Conservation (phyloP, 2,888 invertebrate genomes). For the Incurvaria masculella region DNA sequence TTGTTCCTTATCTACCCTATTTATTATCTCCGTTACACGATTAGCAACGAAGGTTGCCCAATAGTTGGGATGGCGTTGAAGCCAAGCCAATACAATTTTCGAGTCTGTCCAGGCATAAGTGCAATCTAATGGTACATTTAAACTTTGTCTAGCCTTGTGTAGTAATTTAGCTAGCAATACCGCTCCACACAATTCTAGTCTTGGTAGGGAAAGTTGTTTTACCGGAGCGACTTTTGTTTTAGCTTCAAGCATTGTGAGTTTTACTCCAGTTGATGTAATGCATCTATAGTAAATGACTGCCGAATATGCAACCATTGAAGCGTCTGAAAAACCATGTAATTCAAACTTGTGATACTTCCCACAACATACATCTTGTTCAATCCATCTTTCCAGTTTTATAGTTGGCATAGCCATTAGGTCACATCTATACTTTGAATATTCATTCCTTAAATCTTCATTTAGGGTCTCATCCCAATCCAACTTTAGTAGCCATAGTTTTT, state of each 20-base stretch:
- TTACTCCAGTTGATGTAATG: slow-evolving; percentile 1
- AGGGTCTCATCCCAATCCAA: background rate
- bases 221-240: background rate
- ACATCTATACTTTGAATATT: background rate
- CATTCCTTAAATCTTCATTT: background rate
- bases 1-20: slow-evolving; percentile 1
- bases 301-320: slow-evolving; percentile 16
- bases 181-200: slow-evolving; percentile 21
- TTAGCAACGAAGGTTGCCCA: slow-evolving; percentile 20
- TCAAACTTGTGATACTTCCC: slow-evolving; percentile 16
- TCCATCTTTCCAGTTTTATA: background rate
- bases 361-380: background rate
- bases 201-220: slow-evolving; percentile 11
- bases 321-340: slow-evolving; percentile 20
- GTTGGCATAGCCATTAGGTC: background rate
- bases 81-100: slow-evolving; percentile 17
- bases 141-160: slow-evolving; percentile 3
- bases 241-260: slow-evolving; percentile 4
- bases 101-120: slow-evolving; percentile 19
- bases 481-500: background rate
- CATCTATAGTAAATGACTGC: slow-evolving; percentile 16
- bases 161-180: slow-evolving; percentile 15
- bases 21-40: slow-evolving; percentile 14
- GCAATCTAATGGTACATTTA: slow-evolving; percentile 7
- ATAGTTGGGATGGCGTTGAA: slow-evolving; percentile 9